Conservation (phyloP, 1,140 invertebrate genomes). For the Brachionus rubens region DNA sequence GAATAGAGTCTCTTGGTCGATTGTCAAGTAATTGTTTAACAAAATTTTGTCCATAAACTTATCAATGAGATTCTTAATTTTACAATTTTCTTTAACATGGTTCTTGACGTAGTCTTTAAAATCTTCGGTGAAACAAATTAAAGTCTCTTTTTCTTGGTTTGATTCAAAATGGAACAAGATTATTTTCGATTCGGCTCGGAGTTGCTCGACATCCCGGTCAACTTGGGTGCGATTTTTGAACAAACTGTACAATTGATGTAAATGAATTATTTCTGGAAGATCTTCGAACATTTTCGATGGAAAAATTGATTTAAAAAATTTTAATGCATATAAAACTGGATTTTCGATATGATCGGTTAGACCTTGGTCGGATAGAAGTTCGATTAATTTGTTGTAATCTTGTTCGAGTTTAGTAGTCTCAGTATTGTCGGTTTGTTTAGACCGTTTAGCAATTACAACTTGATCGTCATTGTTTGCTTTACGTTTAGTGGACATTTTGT, state of each 20-base stretch:
- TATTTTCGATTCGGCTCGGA: not conserved
- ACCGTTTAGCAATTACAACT: not conserved
- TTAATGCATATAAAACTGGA: not conserved
- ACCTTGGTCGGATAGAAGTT: not conserved
- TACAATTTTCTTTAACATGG: not conserved
- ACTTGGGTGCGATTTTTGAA: slow-evolving; percentile 22
- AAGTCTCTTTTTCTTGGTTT: not conserved
- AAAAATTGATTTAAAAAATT: not conserved
- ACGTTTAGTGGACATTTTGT: not conserved
- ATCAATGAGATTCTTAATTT: not conserved
- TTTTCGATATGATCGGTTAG: not conserved
- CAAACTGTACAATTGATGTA: slow-evolving; percentile 35
- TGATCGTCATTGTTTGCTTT: not conserved
- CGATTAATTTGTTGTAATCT: not conserved
- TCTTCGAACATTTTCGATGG: slow-evolving; percentile 31
- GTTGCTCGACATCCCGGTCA: not conserved
- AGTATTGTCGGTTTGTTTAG: not conserved
- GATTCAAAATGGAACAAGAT: slow-evolving; percentile 28
- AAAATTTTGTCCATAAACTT: not conserved
- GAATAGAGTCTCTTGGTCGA: not conserved
- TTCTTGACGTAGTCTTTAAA: slow-evolving; percentile 13
- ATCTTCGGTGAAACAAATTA: slow-evolving; percentile 4
- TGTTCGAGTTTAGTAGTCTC: not conserved
- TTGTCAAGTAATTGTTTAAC: not conserved
- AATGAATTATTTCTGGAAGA: slow-evolving; percentile 26